Percentiles rank a stretch among this genome's conserved stretches.
phyloP scores from a whole-genome alignment of 2,888 invertebrate genomes.

The Stenotaenia linearis region DNA sequence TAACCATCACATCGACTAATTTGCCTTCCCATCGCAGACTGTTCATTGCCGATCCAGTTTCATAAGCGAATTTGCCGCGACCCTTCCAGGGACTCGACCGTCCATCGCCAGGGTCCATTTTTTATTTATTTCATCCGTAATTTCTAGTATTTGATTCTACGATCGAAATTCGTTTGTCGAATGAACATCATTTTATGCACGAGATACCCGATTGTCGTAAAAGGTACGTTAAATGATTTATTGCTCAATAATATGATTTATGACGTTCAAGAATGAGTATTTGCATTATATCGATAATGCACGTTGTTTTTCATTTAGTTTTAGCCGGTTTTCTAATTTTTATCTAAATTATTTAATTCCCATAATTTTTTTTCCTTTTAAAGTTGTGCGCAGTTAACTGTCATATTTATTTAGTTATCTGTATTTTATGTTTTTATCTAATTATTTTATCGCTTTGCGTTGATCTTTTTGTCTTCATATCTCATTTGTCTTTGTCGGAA shows the following conservation, averaged over 20 bases:
- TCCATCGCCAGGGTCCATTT: not conserved
- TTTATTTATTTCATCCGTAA: not conserved
- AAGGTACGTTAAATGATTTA: no score
- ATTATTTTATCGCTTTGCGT: not conserved
- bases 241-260: no score
- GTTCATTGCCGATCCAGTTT: constrained; percentile 9
- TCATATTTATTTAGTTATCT: not conserved
- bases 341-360: no score
- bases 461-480: not conserved
- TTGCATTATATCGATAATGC: no score
- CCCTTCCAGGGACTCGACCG: not conserved
- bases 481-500: not conserved
- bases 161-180: no score
- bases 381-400: not conserved
- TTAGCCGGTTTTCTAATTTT: no score
- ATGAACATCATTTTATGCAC: no score
- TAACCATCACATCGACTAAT: not conserved
- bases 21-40: not conserved
- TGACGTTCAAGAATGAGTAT: no score
- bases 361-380: not conserved
- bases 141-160: no score
- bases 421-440: not conserved
- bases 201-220: no score
- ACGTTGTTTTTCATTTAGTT: no score
- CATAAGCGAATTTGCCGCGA: not conserved